Evolutionary conservation across 2,888 invertebrate species (phyloP), one percentile per base, ranked within the genome.

Genomic region (Dryadula phaetusa): DNA sequence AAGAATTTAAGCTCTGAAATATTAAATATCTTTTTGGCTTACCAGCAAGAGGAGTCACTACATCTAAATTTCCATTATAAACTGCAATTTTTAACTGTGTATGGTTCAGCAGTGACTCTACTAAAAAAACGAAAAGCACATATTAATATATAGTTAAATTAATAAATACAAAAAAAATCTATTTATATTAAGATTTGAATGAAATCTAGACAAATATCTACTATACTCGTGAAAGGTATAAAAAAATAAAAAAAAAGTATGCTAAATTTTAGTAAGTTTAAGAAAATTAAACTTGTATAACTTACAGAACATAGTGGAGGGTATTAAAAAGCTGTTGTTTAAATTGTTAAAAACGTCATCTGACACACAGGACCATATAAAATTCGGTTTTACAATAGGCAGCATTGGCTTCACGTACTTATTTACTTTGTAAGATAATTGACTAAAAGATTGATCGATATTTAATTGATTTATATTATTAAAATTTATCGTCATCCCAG

Each of bases 51-150:
- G 92, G 90, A 28, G 91, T 90, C 12, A 90, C 82, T 0, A 86
- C 82, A 65, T 92, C 92, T 73, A 88, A 79, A 72, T 92, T 92
- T 32, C 92, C 92, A 70, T 92, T 92, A 56, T 87, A 92, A 34
- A 92, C 80, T 3, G 84, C 86, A 56, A 92, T 80, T 75, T 85
- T 90, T 20, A 92, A 69, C 52, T 83, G 78, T 1, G 89, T 88
- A 37, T 78, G 78, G 66, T 89, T 86, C 66, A 92, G 74, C 20
- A 92, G 78, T 58, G 79, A 79, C 79, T 91, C 92, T 80, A 92
- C 92, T 92, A 82, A 74, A 89, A 90, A 72, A 46, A 52, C 62
- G 67, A 44, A 7, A 47, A 56, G n/a, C 40, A 20, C 22, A 28
- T 52, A 25, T 37, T 52, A 66, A 34, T 54, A 8, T 46, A 54